phyloP scores from a whole-genome alignment of 2,113 vertebrate genomes.

The Antigone vipio region DNA sequence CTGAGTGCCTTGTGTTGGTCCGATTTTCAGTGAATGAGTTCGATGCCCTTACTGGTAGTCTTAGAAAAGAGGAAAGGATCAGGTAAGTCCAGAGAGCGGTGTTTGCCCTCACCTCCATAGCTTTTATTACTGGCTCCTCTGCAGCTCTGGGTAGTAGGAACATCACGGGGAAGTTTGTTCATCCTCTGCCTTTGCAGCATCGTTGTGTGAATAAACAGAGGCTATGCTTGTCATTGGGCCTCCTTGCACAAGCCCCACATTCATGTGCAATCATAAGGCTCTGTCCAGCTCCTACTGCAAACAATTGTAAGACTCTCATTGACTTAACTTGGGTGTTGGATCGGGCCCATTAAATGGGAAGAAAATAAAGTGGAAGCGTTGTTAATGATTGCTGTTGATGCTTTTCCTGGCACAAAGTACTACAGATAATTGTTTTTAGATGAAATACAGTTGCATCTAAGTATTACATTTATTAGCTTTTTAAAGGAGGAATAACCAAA shows the following conservation, averaged over 20 bases:
- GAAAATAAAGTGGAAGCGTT: constrained; percentile 39
- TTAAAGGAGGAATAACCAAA: constrained; percentile 62
- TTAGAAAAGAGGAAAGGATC: background rate
- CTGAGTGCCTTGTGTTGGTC: background rate
- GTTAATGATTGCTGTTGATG: constrained; percentile 14
- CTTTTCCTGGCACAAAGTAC: constrained; percentile 34
- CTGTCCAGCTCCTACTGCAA: background rate
- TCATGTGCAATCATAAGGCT: background rate
- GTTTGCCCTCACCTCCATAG: background rate
- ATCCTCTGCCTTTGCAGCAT: background rate
- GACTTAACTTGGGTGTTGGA: constrained; percentile 5
- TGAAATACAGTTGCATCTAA: constrained; percentile 47
- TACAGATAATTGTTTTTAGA: constrained; percentile 46
- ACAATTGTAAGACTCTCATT: background rate
- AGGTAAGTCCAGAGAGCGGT: background rate
- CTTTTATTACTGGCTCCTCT: background rate
- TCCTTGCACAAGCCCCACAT: background rate
- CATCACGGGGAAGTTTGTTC: background rate
- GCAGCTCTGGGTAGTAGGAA: background rate
- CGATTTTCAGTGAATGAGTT: background rate
- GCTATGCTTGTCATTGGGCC: background rate
- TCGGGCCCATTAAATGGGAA: background rate
- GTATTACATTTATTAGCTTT: constrained; percentile 63
- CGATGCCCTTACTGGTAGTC: background rate
- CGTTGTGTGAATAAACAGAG: background rate